Conservation (phyloP, 2,888 invertebrate species). For the Mythimna vitellina region DNA sequence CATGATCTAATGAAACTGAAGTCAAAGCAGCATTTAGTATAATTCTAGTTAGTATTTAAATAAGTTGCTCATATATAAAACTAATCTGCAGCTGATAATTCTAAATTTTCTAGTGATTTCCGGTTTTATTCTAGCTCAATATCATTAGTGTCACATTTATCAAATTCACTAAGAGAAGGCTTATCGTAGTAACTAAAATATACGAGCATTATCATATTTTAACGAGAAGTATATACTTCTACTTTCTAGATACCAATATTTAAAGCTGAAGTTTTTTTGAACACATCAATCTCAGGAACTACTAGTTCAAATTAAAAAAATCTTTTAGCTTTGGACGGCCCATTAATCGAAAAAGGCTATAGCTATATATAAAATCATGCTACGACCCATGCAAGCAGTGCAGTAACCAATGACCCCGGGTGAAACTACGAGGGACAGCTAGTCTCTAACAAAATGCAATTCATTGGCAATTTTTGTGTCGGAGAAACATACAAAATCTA, state of each 20-base stretch:
- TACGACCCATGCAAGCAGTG: no score
- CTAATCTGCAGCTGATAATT: constrained; percentile 22
- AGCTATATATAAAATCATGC: no score
- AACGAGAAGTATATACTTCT: background rate
- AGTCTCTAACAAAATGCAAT: constrained; percentile 22
- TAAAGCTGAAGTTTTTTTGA: background rate
- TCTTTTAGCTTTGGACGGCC: no score
- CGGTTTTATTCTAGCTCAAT: constrained; percentile 24
- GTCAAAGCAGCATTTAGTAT: background rate
- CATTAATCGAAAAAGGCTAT: no score
- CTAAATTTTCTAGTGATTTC: constrained; percentile 5
- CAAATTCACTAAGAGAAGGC: constrained; percentile 22
- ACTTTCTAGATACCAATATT: background rate
- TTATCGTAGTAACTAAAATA: constrained; percentile 20
- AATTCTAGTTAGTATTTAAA: constrained; percentile 24
- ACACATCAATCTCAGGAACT: no score
- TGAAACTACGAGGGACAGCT: no score
- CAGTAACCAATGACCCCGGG: no score
- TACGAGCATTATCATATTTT: constrained; percentile 16
- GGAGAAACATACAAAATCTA: background rate
- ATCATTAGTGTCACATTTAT: constrained; percentile 24
- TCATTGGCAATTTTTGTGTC: constrained; percentile 20
- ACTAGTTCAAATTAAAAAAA: no score
- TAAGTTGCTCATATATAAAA: constrained; percentile 9
- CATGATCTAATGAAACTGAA: background rate